phyloP scores from a whole-genome alignment of 2,888 invertebrate species.

The Pocota personata region DNA sequence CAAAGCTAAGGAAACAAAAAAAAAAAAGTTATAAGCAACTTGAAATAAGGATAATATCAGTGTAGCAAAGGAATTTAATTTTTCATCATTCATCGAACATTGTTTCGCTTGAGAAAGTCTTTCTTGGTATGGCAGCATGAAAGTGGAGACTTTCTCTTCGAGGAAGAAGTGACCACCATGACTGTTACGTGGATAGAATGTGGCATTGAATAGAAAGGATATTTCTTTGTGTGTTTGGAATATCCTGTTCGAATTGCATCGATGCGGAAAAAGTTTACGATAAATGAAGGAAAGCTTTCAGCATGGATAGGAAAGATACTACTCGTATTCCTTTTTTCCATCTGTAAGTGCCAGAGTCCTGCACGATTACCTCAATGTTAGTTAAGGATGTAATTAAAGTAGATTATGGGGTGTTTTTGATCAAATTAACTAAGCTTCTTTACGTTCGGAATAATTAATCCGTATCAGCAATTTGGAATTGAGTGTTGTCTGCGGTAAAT shows the following conservation, averaged over 20 bases:
- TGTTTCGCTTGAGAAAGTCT: not conserved
- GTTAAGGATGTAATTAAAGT: not conserved
- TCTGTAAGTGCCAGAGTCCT: not conserved
- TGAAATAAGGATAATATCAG: not conserved
- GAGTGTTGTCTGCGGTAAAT: too few relatives aligned
- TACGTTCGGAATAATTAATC: not conserved
- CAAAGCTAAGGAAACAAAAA: not conserved
- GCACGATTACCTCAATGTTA: not conserved
- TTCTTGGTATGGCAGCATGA: not conserved
- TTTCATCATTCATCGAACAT: not conserved
- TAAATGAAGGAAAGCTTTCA: not conserved
- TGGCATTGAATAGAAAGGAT: not conserved
- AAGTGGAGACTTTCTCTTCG: not conserved
- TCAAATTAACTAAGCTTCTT: not conserved
- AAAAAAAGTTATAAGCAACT: not conserved
- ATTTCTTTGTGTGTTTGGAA: not conserved
- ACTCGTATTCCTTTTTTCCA: not conserved
- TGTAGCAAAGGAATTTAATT: conserved; percentile 5
- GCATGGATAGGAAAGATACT: not conserved
- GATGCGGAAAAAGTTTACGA: not conserved
- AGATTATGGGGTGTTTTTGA: not conserved
- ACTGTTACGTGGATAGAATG: not conserved
- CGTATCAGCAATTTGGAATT: not conserved
- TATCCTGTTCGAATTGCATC: not conserved
- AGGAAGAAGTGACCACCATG: not conserved